These are phyloP conservation scores for Nerophis lumbriciformis DNA, from an alignment of 2,113 vertebrate species.

Conservation along the genomic window DNA sequence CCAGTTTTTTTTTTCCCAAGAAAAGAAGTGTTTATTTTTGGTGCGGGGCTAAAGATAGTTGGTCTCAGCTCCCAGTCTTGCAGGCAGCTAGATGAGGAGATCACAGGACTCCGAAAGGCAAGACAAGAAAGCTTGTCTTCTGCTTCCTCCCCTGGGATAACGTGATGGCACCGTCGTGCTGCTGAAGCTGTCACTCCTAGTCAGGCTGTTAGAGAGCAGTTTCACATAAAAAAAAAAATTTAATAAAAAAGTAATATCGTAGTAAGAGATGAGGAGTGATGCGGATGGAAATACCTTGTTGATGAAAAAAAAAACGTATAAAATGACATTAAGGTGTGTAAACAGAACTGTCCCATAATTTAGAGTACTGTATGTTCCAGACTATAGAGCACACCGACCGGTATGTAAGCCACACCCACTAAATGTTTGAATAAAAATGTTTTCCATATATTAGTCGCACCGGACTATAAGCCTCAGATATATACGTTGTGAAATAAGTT, in stretches of 20 bases:
- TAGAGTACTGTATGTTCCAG: no score
- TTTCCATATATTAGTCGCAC: no score
- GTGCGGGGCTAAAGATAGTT: constrained; percentile 32
- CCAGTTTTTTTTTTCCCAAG: background rate
- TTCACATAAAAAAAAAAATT: background rate
- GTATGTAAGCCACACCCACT: no score
- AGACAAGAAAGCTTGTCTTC: constrained; percentile 21
- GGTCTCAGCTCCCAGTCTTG: constrained; percentile 4
- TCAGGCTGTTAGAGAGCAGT: constrained; percentile 25
- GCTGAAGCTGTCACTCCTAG: constrained; percentile 46
- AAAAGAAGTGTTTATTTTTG: constrained; percentile 2
- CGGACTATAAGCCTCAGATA: no score
- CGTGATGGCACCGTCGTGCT: constrained; percentile 31
- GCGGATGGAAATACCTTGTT: constrained; percentile 18
- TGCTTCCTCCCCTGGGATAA: constrained; percentile 33
- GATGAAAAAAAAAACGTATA: background rate
- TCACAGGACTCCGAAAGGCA: constrained; percentile 29
- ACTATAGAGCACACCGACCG: no score
- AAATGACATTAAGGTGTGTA: no score
- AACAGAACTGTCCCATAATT: no score
- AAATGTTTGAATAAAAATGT: no score
- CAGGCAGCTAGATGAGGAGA: constrained; percentile 22
- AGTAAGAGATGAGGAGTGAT: constrained; percentile 17
- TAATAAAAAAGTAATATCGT: constrained; percentile 20
- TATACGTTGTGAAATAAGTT: no score